Conservation (phyloP, 2,797 vertebrate species). For the Ctenopoma kingsleyae region DNA sequence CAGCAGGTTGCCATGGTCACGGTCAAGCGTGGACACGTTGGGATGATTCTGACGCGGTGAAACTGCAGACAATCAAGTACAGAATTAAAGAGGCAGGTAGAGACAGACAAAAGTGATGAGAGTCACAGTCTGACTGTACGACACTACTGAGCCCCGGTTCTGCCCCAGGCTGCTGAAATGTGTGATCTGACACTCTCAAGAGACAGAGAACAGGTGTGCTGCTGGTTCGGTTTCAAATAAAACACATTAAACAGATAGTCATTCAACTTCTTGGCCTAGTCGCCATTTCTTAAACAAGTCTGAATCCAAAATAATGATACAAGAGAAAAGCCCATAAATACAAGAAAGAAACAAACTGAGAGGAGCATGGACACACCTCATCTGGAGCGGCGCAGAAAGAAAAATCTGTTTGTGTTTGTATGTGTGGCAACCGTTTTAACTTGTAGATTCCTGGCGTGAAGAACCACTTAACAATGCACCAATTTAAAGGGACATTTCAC, state of each 20-base stretch:
- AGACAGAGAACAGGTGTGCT: conserved; percentile 56
- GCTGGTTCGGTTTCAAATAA: conserved; percentile 12
- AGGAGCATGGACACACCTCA: neutral
- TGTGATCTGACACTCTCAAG: conserved; percentile 6
- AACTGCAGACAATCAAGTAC: neutral
- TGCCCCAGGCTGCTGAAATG: conserved; percentile 9
- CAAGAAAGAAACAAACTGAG: neutral
- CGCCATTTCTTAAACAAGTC: conserved; percentile 10
- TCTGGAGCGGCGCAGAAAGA: neutral
- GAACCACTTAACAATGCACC: too few relatives aligned
- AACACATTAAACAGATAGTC: neutral
- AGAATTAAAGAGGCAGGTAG: neutral
- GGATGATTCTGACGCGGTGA: neutral
- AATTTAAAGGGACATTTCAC: neutral
- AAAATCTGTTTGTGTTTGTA: neutral
- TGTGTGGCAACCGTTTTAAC: too few relatives aligned
- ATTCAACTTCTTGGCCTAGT: neutral
- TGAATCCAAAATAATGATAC: conserved; percentile 1
- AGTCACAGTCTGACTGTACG: conserved; percentile 1
- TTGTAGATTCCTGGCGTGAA: neutral
- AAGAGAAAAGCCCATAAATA: neutral
- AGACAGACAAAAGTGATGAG: conserved; percentile 1
- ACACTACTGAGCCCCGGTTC: conserved; percentile 5
- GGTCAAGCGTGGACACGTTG: conserved; percentile 31
- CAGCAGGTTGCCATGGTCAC: conserved; percentile 41